Conservation (phyloP, 2,888 invertebrate genomes). For the Nemapogon koenigi region DNA sequence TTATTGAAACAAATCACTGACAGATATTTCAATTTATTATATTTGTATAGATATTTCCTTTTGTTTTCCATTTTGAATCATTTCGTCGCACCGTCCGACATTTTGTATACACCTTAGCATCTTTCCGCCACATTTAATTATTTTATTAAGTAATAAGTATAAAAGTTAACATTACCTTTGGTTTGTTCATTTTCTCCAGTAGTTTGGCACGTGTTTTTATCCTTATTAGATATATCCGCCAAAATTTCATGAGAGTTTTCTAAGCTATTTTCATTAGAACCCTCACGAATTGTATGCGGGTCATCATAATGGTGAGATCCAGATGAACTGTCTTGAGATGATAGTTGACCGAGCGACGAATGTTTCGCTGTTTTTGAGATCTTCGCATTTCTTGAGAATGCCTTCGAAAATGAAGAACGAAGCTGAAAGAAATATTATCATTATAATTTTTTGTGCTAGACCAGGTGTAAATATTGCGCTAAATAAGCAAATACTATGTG, state of each 20-base stretch:
- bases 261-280: conserved; percentile 59
- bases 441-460: too few relatives aligned
- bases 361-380: conserved; percentile 73
- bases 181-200: conserved; percentile 35
- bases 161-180: too few relatives aligned
- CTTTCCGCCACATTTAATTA: too few relatives aligned
- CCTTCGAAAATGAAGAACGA: conserved; percentile 96
- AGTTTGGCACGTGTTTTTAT: conserved; percentile 4
- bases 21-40: too few relatives aligned
- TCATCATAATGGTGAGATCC: conserved; percentile 59
- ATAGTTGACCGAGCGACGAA: conserved; percentile 57
- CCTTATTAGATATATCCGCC: conserved; percentile 24
- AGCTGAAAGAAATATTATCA: conserved; percentile 58
- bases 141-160: too few relatives aligned
- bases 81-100: too few relatives aligned
- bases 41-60: too few relatives aligned
- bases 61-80: too few relatives aligned
- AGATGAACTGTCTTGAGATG: conserved; percentile 58
- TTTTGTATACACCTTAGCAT: too few relatives aligned
- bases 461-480: too few relatives aligned
- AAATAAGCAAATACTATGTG: too few relatives aligned
- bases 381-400: conserved; percentile 87
- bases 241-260: conserved; percentile 58
- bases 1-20: too few relatives aligned
- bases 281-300: conserved; percentile 57